Percentiles rank a stretch among this genome's conserved stretches.
These are phyloP conservation scores for Antitype chi DNA, from an alignment of 2,888 invertebrate genomes.

Conservation along the genomic window DNA sequence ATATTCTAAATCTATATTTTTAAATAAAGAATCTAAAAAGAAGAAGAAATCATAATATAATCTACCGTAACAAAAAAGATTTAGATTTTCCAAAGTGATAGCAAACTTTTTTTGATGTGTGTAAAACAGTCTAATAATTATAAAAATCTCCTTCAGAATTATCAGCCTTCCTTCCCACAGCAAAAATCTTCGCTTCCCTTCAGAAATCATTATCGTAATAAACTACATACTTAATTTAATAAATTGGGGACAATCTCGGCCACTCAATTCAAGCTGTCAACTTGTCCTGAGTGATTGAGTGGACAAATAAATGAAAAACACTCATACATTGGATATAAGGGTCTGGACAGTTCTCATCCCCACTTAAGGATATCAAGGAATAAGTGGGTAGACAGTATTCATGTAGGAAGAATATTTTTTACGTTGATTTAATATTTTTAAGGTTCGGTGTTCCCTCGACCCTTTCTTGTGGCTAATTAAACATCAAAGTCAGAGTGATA, in stretches of 20 bases:
- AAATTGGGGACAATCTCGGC: constrained; percentile 59
- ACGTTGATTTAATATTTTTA: not conserved
- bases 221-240: constrained; percentile 62
- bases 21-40: too few relatives aligned
- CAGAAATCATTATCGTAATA: constrained; percentile 62
- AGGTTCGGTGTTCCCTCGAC: not conserved
- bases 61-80: too few relatives aligned
- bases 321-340: constrained; percentile 39
- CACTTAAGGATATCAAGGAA: constrained; percentile 26
- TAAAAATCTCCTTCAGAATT: constrained; percentile 8
- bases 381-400: constrained; percentile 1
- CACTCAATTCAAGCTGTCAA: constrained; percentile 63
- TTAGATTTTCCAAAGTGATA: too few relatives aligned
- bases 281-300: constrained; percentile 63
- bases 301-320: constrained; percentile 64
- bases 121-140: constrained; percentile 7
- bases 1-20: too few relatives aligned
- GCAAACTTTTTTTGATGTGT: too few relatives aligned
- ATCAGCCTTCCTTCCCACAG: constrained; percentile 8
- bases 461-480: not conserved
- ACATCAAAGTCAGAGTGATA: not conserved
- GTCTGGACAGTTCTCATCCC: constrained; percentile 30
- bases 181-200: constrained; percentile 28
- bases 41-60: too few relatives aligned
- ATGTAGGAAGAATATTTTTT: not conserved